These are phyloP conservation scores for Typhlichthys subterraneus DNA, from an alignment of 2,797 vertebrate genomes.

Conservation along the genomic window DNA sequence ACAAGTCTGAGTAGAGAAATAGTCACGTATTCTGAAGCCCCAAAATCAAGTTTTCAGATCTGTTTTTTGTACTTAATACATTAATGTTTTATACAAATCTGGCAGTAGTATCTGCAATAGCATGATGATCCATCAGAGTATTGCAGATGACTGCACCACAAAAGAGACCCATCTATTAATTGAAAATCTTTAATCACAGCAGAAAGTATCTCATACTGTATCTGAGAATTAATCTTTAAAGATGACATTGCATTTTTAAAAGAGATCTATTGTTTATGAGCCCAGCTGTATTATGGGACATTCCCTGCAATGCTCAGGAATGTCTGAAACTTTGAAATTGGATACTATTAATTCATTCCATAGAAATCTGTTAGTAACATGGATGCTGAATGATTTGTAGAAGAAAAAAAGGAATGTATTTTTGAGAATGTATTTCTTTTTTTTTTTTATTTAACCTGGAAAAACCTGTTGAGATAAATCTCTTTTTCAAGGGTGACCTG, in stretches of 20 bases:
- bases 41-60: no score
- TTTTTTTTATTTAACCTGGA: no score
- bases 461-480: no score
- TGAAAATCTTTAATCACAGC: slow-evolving; percentile 3
- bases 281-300: slow-evolving; percentile 56
- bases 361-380: slow-evolving; percentile 7
- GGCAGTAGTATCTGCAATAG: no score
- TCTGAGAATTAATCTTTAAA: slow-evolving; percentile 21
- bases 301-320: slow-evolving; percentile 33
- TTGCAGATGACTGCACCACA: no score
- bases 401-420: no score
- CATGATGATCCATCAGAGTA: no score
- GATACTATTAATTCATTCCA: slow-evolving; percentile 28
- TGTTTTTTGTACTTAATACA: no score
- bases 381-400: slow-evolving; percentile 10
- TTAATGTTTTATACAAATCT: no score
- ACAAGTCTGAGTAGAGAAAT: slow-evolving; percentile 6
- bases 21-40: slow-evolving; percentile 20
- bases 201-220: slow-evolving; percentile 35
- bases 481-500: no score
- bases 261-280: slow-evolving; percentile 54
- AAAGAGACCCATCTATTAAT: not conserved
- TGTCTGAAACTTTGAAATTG: slow-evolving; percentile 38
- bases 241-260: slow-evolving; percentile 49
- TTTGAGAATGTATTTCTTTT: no score